These are phyloP conservation scores for Lagopus leucura DNA, from an alignment of 2,113 vertebrate species.

Conservation along the genomic window DNA sequence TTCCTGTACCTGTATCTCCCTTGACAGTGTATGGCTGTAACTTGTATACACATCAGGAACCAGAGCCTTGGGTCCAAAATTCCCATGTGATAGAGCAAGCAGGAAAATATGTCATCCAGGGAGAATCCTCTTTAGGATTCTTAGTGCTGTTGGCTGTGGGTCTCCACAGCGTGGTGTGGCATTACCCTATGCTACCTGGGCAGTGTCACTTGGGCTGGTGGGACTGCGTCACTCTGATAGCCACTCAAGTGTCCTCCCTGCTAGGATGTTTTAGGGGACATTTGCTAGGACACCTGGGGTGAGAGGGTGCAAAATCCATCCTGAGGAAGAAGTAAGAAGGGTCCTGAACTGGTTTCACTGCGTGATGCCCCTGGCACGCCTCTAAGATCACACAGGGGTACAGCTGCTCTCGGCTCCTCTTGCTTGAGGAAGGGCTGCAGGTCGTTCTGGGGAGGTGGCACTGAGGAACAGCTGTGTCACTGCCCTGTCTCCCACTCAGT, in stretches of 20 bases:
- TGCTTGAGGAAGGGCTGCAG: background rate
- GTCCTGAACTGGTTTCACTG: background rate
- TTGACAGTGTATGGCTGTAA: background rate
- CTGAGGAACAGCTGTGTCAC: background rate
- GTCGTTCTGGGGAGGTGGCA: background rate
- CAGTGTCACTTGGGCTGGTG: background rate
- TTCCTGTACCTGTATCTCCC: background rate
- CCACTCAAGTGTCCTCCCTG: background rate
- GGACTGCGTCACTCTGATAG: background rate
- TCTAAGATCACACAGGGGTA: fast-evolving
- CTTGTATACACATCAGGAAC: background rate
- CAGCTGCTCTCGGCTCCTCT: background rate
- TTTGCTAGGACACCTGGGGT: background rate
- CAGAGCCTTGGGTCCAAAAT: background rate
- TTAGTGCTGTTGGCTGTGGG: background rate
- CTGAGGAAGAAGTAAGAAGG: background rate
- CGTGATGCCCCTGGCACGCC: background rate
- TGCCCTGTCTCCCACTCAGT: slow-evolving; percentile 79
- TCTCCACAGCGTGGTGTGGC: background rate
- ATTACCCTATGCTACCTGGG: background rate
- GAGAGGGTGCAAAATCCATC: background rate
- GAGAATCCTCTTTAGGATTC: background rate
- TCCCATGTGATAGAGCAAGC: background rate
- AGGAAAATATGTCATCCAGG: background rate
- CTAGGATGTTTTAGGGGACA: background rate